phyloP scores from a whole-genome alignment of 1,140 invertebrate genomes.

The Hirudo medicinalis region DNA sequence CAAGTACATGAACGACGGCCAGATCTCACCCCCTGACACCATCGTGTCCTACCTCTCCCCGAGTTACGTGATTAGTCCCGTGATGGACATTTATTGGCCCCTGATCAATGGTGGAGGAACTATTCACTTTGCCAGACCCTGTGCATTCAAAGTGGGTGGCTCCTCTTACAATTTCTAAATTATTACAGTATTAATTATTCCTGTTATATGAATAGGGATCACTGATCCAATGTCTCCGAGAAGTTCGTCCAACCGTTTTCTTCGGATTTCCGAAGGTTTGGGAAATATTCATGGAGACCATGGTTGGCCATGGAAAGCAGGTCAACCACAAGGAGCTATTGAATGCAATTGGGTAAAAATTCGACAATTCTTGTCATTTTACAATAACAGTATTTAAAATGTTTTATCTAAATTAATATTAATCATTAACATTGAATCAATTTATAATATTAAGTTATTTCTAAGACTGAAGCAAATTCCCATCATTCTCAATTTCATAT shows the following conservation, averaged over 20 bases:
- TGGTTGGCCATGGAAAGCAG: no score
- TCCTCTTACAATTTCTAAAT: neutral
- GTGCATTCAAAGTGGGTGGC: constrained; percentile 56
- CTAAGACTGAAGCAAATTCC: no score
- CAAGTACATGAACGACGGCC: no score
- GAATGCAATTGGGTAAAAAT: no score
- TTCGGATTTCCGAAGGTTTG: constrained; percentile 70
- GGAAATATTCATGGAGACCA: constrained; percentile 67
- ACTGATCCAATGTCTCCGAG: constrained; percentile 46
- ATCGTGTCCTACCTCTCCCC: constrained; percentile 68
- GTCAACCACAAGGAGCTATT: no score
- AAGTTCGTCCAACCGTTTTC: constrained; percentile 61
- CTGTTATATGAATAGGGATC: constrained; percentile 31
- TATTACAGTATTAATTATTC: neutral
- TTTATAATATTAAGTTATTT: no score
- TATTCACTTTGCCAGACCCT: constrained; percentile 66
- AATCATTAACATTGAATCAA: no score
- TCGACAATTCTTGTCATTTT: no score
- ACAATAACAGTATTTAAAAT: no score
- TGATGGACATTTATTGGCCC: constrained; percentile 62
- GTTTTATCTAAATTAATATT: no score
- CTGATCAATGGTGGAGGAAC: constrained; percentile 48
- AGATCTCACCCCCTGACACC: constrained; percentile 40
- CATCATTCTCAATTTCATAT: no score
- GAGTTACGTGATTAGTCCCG: constrained; percentile 74